A percentile compares a stretch with the other conserved stretches of the same genome.
Evolutionary conservation across 2,888 invertebrate species (phyloP).

Genomic region (Tubulanus polymorphus): DNA sequence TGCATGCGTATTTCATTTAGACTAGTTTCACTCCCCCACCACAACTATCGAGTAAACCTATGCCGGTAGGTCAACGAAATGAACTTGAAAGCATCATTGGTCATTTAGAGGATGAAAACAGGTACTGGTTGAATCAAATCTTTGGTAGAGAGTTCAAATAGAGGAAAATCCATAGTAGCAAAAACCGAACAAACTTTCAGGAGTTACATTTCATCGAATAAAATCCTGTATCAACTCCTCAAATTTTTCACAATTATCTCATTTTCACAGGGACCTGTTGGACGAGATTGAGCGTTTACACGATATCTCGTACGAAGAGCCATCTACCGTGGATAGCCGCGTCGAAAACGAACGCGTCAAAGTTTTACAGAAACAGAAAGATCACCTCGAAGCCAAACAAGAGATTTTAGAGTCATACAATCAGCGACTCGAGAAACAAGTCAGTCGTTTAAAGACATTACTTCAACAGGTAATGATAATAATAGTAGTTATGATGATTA

Average conservation of each 20-base stretch:
- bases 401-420: conserved; percentile 28
- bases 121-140: no score
- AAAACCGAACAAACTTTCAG: no score
- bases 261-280: conserved; percentile 25
- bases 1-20: no score
- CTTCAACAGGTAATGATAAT: no score
- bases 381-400: conserved; percentile 23
- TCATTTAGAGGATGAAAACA: conserved; percentile 63
- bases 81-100: conserved; percentile 69
- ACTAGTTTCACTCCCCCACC: no score
- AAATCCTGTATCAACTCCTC: no score
- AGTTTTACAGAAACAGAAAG: conserved; percentile 16
- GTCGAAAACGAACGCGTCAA: conserved; percentile 21
- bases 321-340: conserved; percentile 23
- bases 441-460: conserved; percentile 17
- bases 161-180: no score
- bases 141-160: no score
- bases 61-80: conserved; percentile 49
- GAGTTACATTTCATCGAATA: no score
- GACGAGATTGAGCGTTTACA: conserved; percentile 22
- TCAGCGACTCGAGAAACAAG: conserved; percentile 21
- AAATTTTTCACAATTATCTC: neutral
- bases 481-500: no score
- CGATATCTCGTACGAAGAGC: conserved; percentile 5
- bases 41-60: no score